Base-by-base conservation (phyloP, 2,797 vertebrate genomes). In the Loris lydekkerianus region DNA sequence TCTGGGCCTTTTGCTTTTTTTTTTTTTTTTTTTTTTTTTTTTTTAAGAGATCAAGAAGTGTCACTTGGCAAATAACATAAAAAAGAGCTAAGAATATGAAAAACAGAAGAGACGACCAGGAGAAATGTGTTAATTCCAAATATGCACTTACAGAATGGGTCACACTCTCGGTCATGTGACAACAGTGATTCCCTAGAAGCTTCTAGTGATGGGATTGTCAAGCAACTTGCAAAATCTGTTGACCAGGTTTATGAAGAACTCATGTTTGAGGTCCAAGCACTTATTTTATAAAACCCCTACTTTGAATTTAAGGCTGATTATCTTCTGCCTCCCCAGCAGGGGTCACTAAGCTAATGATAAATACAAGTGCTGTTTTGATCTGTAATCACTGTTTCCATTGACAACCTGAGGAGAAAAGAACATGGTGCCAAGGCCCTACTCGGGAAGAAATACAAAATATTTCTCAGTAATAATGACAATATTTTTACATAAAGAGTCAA, bases 261-360 rank as follows among this genome's bases (percentile, higher is more conserved):
- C 56, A 43, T 10, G 11, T 13, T 1, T 77, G 9, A 83, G 43
- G 13, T 78, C 13, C 20, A 93, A 92, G 46, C 1, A 46, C 0
- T 4, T 78, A 1, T 53, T 89, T 80, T 69, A 27, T 8, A 11
- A 87, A 94, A 91, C 21, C 18, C 14, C 78, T 85, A 70, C 63
- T 63, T 53, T 49, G 56, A 80, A 69, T 78, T 37, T 7, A 27
- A 83, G 20, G 23, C 87, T 86, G 73, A 94, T 96, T 96, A 96
- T 96, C 73, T 89, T 94, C 91, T 87, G 29, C 72, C 80, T 97
- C 91, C 95, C 97, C 98, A 98, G 97, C 85, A 98, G 96, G 65
- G 96, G 97, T 98, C 98, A 97, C 95, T 97, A 97, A 97, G 65
- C 84, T 96, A 97, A 97, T 97, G 94, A 97, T 60, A 96, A 97